Evolutionary conservation across 37 sponge, comb jelly and placozoan genomes (phyloP), one percentile per base, ranked within the genome.

Genomic region (Diacarnus erythraeanus): DNA sequence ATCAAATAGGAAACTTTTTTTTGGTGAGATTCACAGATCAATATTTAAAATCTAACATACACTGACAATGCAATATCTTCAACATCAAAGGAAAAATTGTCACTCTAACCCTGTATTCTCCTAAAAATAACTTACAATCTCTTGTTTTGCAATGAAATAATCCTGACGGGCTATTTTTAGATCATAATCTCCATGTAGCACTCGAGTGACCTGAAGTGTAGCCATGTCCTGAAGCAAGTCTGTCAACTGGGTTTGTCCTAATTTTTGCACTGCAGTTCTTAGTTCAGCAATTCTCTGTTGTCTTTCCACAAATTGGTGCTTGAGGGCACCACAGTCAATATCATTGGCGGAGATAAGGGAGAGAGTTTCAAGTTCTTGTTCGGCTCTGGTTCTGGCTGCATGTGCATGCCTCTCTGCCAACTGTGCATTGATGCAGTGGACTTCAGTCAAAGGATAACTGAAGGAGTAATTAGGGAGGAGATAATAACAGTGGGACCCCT

Each of bases 161-260:
- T 91, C 69, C 59, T 91, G 95, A 29, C 95, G 72, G 1, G 87
- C 89, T 22, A 95, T 29, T 69, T 95, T 91, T n/a, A 95, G 80
- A 67, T 90, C 88, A 54, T 86, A 88, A 75, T 95, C 78, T n/a
- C 90, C 90, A 33, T 83, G 83, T 3, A 89, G 60, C 3, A 92
- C 66, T 9, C 38, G 57, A 25, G 88, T 75, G 26, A 83, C 51
- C 54, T 82, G 79, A 27, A 91, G 82, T 25, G 83, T 42, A 43
- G 86, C 83, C 83, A 82, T 67, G 59, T 78, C 86, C 61, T 81
- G 67, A 3, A 86, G 72, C 29, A 86, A 69, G 22, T 22, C 44
- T 2, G 83, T 74, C 47, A 91, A 64, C 37, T 59, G 58, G 3
- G 71, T 37, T 22, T 34, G 37, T 1, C 57, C 82, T 5, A 82